A percentile compares a stretch with the other conserved stretches of the same genome.
Evolutionary conservation across 2,113 vertebrate genomes (phyloP).

Genomic region (Gymnarchus niloticus): DNA sequence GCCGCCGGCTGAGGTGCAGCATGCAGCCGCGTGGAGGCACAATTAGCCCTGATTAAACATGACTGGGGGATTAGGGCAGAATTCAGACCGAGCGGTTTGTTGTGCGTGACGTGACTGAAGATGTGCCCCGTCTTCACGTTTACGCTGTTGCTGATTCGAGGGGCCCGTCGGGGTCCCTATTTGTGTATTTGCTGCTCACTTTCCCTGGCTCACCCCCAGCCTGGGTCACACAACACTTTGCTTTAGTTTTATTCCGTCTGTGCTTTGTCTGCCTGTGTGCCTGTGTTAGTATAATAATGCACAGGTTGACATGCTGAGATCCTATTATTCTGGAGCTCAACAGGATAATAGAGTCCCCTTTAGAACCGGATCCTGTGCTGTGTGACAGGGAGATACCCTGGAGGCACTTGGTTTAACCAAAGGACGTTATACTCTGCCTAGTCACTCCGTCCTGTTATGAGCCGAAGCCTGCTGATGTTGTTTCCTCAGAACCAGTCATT

Average conservation of each 20-base stretch:
- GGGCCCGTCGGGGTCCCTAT: neutral
- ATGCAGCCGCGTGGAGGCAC: neutral
- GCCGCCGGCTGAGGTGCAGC: neutral
- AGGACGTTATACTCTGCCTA: neutral
- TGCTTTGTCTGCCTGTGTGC: neutral
- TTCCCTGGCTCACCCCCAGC: neutral
- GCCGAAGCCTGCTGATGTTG: neutral
- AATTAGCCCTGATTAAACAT: conserved; percentile 33
- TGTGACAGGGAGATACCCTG: neutral
- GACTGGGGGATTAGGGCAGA: neutral
- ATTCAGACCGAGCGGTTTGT: neutral
- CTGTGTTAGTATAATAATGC: too few relatives aligned
- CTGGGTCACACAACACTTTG: neutral
- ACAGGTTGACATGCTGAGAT: too few relatives aligned
- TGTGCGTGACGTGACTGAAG: conserved; percentile 16
- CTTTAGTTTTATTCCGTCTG: neutral
- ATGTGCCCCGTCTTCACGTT: neutral
- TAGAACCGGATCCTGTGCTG: too few relatives aligned
- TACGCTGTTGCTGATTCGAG: neutral
- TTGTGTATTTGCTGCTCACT: neutral
- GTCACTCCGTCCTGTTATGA: neutral
- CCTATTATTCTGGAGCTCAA: too few relatives aligned
- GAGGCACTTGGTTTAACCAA: neutral
- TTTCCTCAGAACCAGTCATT: too few relatives aligned
- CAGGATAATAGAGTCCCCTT: too few relatives aligned